A percentile compares a stretch with the other conserved stretches of the same genome.
Evolutionary conservation across 2,797 vertebrate species (phyloP).

Genomic region (Eremophila alpestris): DNA sequence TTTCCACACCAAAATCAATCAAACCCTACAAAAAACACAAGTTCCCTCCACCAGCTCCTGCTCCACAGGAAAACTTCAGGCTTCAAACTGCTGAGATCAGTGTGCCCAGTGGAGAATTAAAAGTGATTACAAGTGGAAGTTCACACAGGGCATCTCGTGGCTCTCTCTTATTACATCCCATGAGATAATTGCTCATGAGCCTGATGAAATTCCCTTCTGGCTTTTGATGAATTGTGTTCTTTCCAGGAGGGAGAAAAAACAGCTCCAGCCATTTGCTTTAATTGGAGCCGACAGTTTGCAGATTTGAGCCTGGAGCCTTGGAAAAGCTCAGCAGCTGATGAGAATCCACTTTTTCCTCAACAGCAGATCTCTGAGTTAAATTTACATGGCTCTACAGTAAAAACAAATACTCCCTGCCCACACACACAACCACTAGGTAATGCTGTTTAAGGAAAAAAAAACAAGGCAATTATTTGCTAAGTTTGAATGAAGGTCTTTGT

Average conservation of each 20-base stretch:
- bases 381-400: background rate
- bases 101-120: conserved; percentile 4
- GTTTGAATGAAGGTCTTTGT: background rate
- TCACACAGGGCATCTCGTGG: conserved; percentile 24
- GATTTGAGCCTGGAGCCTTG: conserved; percentile 47
- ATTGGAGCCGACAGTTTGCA: conserved; percentile 63
- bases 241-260: conserved; percentile 53
- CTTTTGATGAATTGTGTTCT: conserved; percentile 34
- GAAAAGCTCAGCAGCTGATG: conserved; percentile 36
- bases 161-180: conserved; percentile 16
- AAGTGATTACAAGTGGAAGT: conserved; percentile 26
- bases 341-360: conserved; percentile 29
- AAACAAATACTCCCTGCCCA: background rate
- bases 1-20: background rate
- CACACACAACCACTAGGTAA: background rate
- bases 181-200: conserved; percentile 58
- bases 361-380: background rate
- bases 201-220: conserved; percentile 48
- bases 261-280: conserved; percentile 55
- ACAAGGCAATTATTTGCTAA: background rate
- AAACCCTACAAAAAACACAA: background rate
- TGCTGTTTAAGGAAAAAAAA: background rate
- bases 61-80: background rate
- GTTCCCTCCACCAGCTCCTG: background rate
- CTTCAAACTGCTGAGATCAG: background rate